Conservation (phyloP, 2,113 vertebrate species). For the Marcusenius ussheri region DNA sequence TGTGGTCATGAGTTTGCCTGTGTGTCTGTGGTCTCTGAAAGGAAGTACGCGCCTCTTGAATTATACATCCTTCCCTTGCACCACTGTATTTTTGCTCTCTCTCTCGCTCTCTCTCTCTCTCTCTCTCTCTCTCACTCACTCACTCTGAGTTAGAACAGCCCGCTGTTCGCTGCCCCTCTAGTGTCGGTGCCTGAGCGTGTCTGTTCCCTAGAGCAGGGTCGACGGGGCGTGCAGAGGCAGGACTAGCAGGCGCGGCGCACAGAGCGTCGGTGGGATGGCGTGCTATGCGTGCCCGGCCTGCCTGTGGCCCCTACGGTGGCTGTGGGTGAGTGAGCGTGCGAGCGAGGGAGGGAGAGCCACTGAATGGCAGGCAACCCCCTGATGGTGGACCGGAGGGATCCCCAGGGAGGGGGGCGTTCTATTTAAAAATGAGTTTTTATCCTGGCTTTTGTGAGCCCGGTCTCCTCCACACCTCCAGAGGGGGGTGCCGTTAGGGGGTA, state of each 20-base stretch:
- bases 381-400: not conserved
- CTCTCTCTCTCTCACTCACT: not conserved
- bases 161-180: not conserved
- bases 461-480: not conserved
- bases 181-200: not conserved
- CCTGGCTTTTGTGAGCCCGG: not conserved
- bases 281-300: slow-evolving; percentile 15
- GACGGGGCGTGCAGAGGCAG: not conserved
- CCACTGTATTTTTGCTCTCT: not conserved
- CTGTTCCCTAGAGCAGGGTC: not conserved
- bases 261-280: not conserved
- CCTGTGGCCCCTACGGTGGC: slow-evolving; percentile 5
- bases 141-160: not conserved
- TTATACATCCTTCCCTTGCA: slow-evolving; percentile 9
- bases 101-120: not conserved
- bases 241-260: not conserved
- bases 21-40: slow-evolving; percentile 20
- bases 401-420: not conserved
- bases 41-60: slow-evolving; percentile 18
- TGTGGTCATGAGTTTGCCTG: not conserved
- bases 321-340: slow-evolving; percentile 18
- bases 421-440: not conserved
- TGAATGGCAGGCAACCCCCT: not conserved
- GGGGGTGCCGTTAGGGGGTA: not conserved
- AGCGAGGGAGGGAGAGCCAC: not conserved